phyloP scores from a whole-genome alignment of 2,797 vertebrate genomes.

The Alfaro cultratus region DNA sequence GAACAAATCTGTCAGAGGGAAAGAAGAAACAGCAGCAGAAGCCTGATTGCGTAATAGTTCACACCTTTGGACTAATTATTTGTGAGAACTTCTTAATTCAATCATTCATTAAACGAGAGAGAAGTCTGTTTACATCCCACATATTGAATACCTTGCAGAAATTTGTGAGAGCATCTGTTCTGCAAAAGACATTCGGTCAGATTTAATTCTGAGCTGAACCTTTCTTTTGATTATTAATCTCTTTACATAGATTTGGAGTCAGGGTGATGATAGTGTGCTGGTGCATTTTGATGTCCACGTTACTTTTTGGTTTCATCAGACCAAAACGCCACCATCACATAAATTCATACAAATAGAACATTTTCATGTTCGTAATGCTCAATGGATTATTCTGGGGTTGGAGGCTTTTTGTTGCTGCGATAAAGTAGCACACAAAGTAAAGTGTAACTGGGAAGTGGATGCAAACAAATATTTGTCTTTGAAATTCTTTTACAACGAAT shows the following conservation, averaged over 20 bases:
- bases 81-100: neutral
- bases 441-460: neutral
- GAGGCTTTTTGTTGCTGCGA: neutral
- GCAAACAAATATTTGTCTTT: neutral
- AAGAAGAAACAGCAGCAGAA: neutral
- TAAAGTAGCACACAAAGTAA: neutral
- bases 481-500: neutral
- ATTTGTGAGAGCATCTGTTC: neutral
- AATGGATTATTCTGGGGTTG: neutral
- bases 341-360: neutral
- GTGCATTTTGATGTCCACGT: too few relatives aligned
- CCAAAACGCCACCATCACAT: neutral
- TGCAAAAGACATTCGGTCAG: neutral
- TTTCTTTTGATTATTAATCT: neutral
- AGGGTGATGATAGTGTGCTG: neutral
- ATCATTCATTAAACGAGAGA: too few relatives aligned
- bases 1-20: neutral
- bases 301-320: too few relatives aligned
- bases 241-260: conserved; percentile 1
- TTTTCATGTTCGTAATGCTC: neutral
- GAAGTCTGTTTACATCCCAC: neutral
- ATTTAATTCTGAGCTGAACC: neutral
- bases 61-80: neutral
- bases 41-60: neutral
- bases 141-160: neutral